Evolutionary conservation across 2,888 invertebrate species (phyloP), one percentile per base, ranked within the genome.

Genomic region (Epiblema foenella): DNA sequence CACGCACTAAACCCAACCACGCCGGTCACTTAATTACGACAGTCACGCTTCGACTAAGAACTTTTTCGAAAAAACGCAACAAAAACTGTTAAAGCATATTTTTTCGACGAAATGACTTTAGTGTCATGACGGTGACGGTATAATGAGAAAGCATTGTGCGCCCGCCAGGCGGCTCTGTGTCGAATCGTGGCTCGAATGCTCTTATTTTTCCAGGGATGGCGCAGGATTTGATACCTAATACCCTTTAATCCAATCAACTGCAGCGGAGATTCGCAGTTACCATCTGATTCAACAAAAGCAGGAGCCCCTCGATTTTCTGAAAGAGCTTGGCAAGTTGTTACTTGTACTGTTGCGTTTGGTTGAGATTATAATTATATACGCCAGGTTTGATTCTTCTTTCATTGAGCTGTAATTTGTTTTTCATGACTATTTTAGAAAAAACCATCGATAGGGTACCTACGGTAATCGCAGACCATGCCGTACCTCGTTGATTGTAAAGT

Each of bases 101-200:
- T 89, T 90, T 91, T 89, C 81, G 82, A 85, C 78, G 85, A 89
- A 90, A 90, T 90, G 87, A 90, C 85, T 91, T 92, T 87, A 89
- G 89, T 91, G 91, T 90, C 91, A 90, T 88, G 89, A 88, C 85
- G 86, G 85, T 88, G 91, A 91, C 89, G 91, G 87, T 89, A 89
- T 92, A 92, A 93, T 92, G 93, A 91, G 92, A 92, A 90, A 85
- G 89, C 89, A 89, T 93, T 93, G 93, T 92, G 90, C 83, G 88
- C 86, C 83, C 84, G 79, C 84, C 83, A 84, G 85, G 83, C 89
- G 89, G 85, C 83, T 83, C 89, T 90, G 92, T 93, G 89, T 89
- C 93, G 89, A 92, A 93, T 93, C 82, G 89, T 81, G 84, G 86
- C 81, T 83, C 81, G 81, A 84, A 83, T 85, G 84, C 81, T 85